Percentiles rank a stretch among this genome's conserved stretches.
Conservation (phyloP, 92 coral and sea anemone genomes). For the Porites cylindrica region DNA sequence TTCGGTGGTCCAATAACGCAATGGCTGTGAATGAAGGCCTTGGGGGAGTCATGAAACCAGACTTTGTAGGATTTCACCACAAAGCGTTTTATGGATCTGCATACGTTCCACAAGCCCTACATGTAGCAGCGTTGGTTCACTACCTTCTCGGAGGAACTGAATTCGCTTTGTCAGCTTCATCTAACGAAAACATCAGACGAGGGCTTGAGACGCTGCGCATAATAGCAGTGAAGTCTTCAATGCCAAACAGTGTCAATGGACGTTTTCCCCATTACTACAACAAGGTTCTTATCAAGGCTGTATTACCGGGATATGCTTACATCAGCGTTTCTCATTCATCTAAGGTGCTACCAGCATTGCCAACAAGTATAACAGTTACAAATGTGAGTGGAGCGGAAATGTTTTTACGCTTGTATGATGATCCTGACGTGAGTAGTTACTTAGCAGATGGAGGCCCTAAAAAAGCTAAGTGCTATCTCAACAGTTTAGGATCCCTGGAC, state of each 20-base stretch:
- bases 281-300: slow-evolving; percentile 38
- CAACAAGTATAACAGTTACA: not conserved
- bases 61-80: slow-evolving; percentile 79
- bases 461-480: slow-evolving; percentile 48
- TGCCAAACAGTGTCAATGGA: slow-evolving; percentile 73
- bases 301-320: slow-evolving; percentile 66
- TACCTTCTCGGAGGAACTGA: slow-evolving; percentile 74
- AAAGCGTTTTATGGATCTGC: slow-evolving; percentile 62
- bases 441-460: slow-evolving; percentile 31
- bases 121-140: slow-evolving; percentile 60
- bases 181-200: slow-evolving; percentile 55
- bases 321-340: slow-evolving; percentile 36
- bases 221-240: slow-evolving; percentile 64
- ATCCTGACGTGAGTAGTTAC: slow-evolving; percentile 6
- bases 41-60: slow-evolving; percentile 85
- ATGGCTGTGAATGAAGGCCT: slow-evolving; percentile 74
- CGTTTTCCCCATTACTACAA: slow-evolving; percentile 45
- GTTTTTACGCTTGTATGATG: slow-evolving; percentile 61
- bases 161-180: slow-evolving; percentile 35
- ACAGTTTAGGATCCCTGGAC: slow-evolving; percentile 65
- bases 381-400: slow-evolving; percentile 21
- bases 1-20: slow-evolving; percentile 69
- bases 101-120: slow-evolving; percentile 72
- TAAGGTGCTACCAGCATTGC: not conserved
- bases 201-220: slow-evolving; percentile 67